Evolutionary conservation across 2,888 invertebrate species (phyloP).

Genomic region (Mythimna impura): DNA sequence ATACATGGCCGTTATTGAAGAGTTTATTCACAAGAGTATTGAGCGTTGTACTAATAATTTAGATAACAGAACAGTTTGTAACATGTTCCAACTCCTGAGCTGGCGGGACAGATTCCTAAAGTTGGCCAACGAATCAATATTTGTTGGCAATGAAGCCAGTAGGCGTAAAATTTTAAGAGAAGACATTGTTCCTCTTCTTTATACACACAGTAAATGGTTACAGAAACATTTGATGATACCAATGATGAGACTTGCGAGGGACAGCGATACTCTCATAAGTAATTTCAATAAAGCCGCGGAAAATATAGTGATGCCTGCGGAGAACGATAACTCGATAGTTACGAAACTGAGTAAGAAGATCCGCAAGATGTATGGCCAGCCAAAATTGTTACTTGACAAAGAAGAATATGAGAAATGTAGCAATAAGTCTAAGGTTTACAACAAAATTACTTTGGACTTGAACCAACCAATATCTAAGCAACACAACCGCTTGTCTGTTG

Average conservation of each 20-base stretch:
- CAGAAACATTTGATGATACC: constrained; percentile 90
- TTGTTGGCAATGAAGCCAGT: constrained; percentile 75
- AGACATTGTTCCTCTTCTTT: constrained; percentile 91
- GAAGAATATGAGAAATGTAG: constrained; percentile 74
- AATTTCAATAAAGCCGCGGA: constrained; percentile 67
- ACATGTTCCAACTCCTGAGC: constrained; percentile 86
- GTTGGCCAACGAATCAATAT: constrained; percentile 80
- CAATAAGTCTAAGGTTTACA: constrained; percentile 70
- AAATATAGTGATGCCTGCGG: constrained; percentile 64
- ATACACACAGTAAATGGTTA: constrained; percentile 94
- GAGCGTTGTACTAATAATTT: constrained; percentile 70
- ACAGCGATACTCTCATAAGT: constrained; percentile 59
- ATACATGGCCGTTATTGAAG: constrained; percentile 86
- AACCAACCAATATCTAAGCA: constrained; percentile 78
- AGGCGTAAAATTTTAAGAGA: constrained; percentile 82
- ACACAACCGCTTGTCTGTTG: constrained; percentile 68
- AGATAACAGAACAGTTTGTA: constrained; percentile 79
- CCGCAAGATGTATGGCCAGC: constrained; percentile 82
- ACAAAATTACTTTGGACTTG: constrained; percentile 75
- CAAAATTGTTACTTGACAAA: constrained; percentile 78
- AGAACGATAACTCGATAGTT: constrained; percentile 73
- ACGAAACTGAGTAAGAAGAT: constrained; percentile 82
- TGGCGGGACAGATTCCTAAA: constrained; percentile 89
- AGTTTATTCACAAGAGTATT: constrained; percentile 82
- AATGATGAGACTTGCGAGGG: constrained; percentile 71